Conservation (phyloP, 1,140 invertebrate genomes). For the Sycobia sp. region DNA sequence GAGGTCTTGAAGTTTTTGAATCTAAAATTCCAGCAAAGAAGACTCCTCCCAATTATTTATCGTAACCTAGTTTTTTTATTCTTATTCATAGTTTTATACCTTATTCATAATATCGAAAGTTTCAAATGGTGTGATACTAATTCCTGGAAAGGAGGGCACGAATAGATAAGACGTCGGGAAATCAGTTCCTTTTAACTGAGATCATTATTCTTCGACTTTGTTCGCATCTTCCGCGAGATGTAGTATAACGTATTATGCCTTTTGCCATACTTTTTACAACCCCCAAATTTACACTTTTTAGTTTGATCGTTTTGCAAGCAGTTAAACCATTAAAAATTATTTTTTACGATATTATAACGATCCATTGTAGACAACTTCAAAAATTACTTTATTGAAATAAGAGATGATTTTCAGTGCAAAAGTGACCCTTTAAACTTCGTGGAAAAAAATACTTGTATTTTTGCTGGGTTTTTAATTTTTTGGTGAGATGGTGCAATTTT, state of each 20-base stretch:
- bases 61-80: constrained; percentile 29
- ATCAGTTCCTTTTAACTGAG: not conserved
- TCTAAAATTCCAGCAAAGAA: too few relatives aligned
- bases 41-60: not conserved
- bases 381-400: too few relatives aligned
- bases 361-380: too few relatives aligned
- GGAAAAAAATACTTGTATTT: too few relatives aligned
- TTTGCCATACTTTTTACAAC: too few relatives aligned
- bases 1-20: not conserved
- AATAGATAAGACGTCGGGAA: not conserved
- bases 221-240: not conserved
- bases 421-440: too few relatives aligned
- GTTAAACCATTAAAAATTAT: constrained; percentile 8
- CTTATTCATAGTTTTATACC: not conserved
- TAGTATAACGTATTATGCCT: too few relatives aligned
- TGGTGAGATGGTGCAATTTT: too few relatives aligned
- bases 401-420: too few relatives aligned
- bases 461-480: not conserved
- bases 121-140: constrained; percentile 9
- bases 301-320: constrained; percentile 3
- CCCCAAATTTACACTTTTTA: constrained; percentile 5
- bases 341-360: too few relatives aligned
- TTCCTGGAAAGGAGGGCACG: constrained; percentile 3
- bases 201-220: not conserved
- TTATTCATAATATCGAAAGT: not conserved